Conservation (phyloP, 2,888 invertebrate species). For the Metacarcinus magister region DNA sequence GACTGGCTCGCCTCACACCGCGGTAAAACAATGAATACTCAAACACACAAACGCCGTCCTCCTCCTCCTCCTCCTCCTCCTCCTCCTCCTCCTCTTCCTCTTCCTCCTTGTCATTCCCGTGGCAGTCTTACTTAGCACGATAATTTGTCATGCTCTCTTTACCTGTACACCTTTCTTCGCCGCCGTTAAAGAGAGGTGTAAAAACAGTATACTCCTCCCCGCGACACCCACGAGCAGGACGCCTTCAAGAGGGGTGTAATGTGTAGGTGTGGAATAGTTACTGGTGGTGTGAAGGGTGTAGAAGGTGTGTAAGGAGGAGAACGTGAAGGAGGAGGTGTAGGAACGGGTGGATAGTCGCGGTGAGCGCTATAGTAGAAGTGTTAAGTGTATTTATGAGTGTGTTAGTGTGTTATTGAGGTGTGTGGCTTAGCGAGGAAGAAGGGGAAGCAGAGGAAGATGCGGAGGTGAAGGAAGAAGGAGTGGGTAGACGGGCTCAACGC, state of each 20-base stretch:
- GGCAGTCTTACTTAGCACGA: not conserved
- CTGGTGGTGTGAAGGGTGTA: not conserved
- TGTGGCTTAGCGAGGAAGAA: not conserved
- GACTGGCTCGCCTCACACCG: conserved; percentile 58
- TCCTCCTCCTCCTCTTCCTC: not conserved
- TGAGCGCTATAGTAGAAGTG: too few species aligned
- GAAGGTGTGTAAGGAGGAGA: not conserved
- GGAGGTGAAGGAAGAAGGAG: not conserved
- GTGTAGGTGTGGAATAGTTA: not conserved
- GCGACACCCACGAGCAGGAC: not conserved
- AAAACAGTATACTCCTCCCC: not conserved
- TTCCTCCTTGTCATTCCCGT: conserved; percentile 55
- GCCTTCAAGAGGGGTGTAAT: not conserved
- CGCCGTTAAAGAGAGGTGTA: not conserved
- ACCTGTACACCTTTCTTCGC: not conserved
- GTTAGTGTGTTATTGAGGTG: not conserved
- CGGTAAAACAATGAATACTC: conserved; percentile 69
- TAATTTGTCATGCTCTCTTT: conserved; percentile 26
- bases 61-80: not conserved
- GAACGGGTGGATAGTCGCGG: not conserved
- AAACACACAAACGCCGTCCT: not conserved
- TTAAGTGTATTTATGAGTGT: not conserved
- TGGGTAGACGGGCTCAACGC: conserved; percentile 50
- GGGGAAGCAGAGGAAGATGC: not conserved
- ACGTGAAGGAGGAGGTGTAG: conserved; percentile 13